phyloP scores from a whole-genome alignment of 2,888 invertebrate genomes.

The Drosophila lacicola region DNA sequence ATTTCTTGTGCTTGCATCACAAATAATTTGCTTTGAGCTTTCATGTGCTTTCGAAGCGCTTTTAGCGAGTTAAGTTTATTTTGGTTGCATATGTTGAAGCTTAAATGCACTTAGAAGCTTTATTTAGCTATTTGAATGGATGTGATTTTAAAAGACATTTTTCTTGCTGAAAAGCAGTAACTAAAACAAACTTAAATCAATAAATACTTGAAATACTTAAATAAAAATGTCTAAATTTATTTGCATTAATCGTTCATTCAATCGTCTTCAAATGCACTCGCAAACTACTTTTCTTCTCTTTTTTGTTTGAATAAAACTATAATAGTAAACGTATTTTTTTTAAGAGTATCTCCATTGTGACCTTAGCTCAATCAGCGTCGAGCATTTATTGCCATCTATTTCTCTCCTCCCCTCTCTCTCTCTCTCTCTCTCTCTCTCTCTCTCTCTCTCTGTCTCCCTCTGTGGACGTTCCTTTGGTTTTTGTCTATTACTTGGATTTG shows the following conservation, averaged over 20 bases:
- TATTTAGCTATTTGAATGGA: no score
- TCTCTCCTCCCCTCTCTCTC: background rate
- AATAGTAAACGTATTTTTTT: background rate
- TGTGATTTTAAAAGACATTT: no score
- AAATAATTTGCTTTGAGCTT: background rate
- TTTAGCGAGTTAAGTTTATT: no score
- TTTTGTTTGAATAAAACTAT: no score
- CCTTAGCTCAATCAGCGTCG: constrained; percentile 14
- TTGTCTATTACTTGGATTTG: constrained; percentile 30
- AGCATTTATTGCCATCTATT: constrained; percentile 19
- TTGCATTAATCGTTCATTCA: background rate
- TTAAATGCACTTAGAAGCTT: no score
- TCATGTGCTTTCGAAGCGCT: background rate
- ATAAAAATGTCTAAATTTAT: background rate
- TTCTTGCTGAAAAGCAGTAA: no score
- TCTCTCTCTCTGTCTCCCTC: background rate
- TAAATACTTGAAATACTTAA: no score
- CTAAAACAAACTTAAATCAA: no score
- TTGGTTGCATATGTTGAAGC: no score
- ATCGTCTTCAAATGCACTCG: no score
- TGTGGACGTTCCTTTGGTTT: background rate
- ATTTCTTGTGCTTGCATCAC: background rate
- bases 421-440: background rate
- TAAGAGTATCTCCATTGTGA: constrained; percentile 14
- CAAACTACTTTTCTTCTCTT: no score